Evolutionary conservation across 2,113 vertebrate genomes (phyloP), one percentile per base, ranked within the genome.

Genomic region (Arenaria interpres): DNA sequence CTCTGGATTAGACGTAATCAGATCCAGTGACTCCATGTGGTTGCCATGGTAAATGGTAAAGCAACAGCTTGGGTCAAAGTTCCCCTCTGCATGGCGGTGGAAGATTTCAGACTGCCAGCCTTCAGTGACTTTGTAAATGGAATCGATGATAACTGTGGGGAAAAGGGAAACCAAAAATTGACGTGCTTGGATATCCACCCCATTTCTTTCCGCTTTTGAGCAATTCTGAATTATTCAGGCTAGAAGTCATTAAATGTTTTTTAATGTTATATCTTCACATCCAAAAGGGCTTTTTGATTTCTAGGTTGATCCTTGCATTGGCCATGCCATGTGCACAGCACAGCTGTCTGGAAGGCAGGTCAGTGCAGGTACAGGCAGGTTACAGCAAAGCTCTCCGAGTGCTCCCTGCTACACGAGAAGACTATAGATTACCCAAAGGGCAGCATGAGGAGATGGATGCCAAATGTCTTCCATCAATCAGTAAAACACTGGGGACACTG

Each of bases 61-160:
- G 97, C 99, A 99, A 89, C 99, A 99, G 94, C 98, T 98, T 1
- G 98, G 98, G 81, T 99, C 99, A 12, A 99, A 99, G 98, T 92
- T 99, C 37, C 99, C 99, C 60, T 99, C 99, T 0, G 98, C 97
- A 45, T 99, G 99, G 17, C 99, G 98, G 94, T 99, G 99, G 97
- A 99, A 99, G 92, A 99, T 98, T 91, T 99, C 99, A 0, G 99
- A 99, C 85, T 99, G 99, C 33, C 98, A 98, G 4, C 99, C 99
- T 96, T 99, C 99, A 0, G 99, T 99, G 91, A 99, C 99, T 98
- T 99, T 99, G 98, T 99, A 99, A 93, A 99, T 99, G 15, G 99
- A 99, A 96, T 99, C 99, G 4, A 99, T 99, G 91, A 99, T 98
- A 91, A 99, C 99, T 99, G 97, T 4, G 54, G 69, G 39, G 51